These are phyloP conservation scores for Hepsetus odoe DNA, from an alignment of 2,113 vertebrate genomes.

Conservation along the genomic window DNA sequence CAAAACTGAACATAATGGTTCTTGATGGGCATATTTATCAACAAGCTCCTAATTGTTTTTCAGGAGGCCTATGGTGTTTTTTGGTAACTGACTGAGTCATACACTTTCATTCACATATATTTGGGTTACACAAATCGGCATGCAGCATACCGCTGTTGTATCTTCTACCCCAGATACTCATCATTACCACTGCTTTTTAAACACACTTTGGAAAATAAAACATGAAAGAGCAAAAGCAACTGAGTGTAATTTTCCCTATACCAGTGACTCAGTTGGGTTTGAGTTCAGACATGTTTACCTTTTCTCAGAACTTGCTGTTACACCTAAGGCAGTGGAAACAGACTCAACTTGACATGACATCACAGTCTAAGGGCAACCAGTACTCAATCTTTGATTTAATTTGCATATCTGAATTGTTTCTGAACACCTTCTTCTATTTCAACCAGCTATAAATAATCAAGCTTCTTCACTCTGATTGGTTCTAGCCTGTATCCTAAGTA, in stretches of 20 bases:
- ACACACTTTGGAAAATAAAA: no score
- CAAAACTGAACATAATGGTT: background rate
- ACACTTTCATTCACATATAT: background rate
- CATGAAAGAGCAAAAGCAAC: constrained; percentile 15
- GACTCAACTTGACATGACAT: constrained; percentile 56
- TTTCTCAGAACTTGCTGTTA: constrained; percentile 58
- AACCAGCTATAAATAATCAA: background rate
- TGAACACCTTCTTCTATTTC: no score
- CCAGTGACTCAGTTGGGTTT: background rate
- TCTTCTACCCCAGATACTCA: background rate
- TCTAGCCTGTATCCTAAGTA: no score
- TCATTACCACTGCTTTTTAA: background rate
- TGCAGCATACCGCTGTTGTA: background rate
- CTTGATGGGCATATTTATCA: background rate
- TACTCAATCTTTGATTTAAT: no score
- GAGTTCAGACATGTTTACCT: constrained; percentile 70
- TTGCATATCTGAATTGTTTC: no score
- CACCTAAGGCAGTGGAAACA: constrained; percentile 63
- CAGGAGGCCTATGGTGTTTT: background rate
- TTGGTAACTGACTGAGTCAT: background rate
- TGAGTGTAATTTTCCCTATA: constrained; percentile 41
- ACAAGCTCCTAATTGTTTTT: background rate
- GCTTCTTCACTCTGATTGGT: no score
- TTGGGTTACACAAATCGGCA: background rate
- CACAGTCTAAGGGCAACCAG: constrained; percentile 7